phyloP scores from a whole-genome alignment of 2,888 invertebrate species.

The Nematopogon swammerdamellus region DNA sequence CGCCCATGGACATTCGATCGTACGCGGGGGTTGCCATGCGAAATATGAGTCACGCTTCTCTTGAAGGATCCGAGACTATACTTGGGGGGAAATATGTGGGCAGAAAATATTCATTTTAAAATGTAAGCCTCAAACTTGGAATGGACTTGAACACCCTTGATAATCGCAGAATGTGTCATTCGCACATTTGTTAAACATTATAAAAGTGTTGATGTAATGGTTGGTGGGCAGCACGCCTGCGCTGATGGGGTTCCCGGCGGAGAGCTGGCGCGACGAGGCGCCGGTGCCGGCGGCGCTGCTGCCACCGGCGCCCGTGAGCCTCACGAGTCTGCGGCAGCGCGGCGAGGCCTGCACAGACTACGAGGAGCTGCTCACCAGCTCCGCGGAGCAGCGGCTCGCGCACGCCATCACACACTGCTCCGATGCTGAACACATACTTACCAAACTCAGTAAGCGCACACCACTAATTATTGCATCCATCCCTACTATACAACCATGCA shows the following conservation, averaged over 20 bases:
- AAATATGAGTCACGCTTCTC: too few species aligned
- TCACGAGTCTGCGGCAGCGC: constrained; percentile 22
- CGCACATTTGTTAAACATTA: too few species aligned
- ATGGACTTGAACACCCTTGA: too few species aligned
- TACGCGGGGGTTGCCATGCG: too few species aligned
- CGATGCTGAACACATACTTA: constrained; percentile 31
- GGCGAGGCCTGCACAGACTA: constrained; percentile 8
- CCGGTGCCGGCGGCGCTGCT: constrained; percentile 36
- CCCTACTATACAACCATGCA: too few species aligned
- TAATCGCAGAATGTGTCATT: too few species aligned
- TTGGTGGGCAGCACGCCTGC: constrained; percentile 36
- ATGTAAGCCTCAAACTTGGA: too few species aligned
- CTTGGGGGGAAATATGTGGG: too few species aligned
- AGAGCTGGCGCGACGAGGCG: constrained; percentile 19
- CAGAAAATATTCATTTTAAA: too few species aligned
- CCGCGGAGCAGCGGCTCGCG: constrained; percentile 22
- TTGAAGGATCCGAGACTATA: too few species aligned
- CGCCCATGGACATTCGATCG: too few species aligned
- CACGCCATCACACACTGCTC: constrained; percentile 32
- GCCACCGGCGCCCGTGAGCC: constrained; percentile 23
- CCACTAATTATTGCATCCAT: constrained; percentile 3
- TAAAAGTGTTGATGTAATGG: too few species aligned
- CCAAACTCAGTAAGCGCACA: constrained; percentile 29
- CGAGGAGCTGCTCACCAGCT: constrained; percentile 9
- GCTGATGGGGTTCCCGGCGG: constrained; percentile 27